phyloP scores from a whole-genome alignment of 2,888 invertebrate species.

The Dichetophora obliterata region DNA sequence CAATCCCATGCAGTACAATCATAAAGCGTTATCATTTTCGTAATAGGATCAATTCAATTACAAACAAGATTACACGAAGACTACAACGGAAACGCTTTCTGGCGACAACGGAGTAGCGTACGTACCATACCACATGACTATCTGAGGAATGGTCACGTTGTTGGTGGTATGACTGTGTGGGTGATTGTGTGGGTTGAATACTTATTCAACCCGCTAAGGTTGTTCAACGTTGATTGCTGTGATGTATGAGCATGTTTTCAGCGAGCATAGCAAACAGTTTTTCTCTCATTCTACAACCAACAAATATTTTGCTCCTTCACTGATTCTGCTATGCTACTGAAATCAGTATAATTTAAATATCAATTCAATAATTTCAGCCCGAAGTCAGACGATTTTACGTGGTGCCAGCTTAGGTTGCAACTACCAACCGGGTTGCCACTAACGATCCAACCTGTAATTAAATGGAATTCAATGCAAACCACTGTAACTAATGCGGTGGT shows the following conservation, averaged over 20 bases:
- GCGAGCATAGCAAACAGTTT: not conserved
- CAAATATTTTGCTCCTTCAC: not conserved
- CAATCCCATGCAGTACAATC: slow-evolving; percentile 11
- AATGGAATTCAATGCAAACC: not conserved
- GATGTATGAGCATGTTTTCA: not conserved
- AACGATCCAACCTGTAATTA: not conserved
- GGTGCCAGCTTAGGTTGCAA: not conserved
- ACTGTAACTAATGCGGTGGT: too few relatives aligned
- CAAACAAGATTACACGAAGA: slow-evolving; percentile 25
- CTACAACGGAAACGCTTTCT: not conserved
- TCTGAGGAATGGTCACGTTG: not conserved
- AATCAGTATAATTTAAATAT: slow-evolving; percentile 9
- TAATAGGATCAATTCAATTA: slow-evolving; percentile 35
- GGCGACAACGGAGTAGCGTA: not conserved
- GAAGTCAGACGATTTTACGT: not conserved
- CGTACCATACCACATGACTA: not conserved
- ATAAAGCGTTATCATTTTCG: slow-evolving; percentile 30
- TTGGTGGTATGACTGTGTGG: too few relatives aligned
- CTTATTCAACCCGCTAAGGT: too few relatives aligned
- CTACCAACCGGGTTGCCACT: not conserved
- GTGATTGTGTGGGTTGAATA: too few relatives aligned
- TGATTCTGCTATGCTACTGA: not conserved
- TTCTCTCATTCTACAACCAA: not conserved
- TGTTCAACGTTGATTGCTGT: not conserved
- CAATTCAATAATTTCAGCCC: slow-evolving; percentile 2